Conservation (phyloP, 1,140 invertebrate species). For the Sarcophaga bullata region DNA sequence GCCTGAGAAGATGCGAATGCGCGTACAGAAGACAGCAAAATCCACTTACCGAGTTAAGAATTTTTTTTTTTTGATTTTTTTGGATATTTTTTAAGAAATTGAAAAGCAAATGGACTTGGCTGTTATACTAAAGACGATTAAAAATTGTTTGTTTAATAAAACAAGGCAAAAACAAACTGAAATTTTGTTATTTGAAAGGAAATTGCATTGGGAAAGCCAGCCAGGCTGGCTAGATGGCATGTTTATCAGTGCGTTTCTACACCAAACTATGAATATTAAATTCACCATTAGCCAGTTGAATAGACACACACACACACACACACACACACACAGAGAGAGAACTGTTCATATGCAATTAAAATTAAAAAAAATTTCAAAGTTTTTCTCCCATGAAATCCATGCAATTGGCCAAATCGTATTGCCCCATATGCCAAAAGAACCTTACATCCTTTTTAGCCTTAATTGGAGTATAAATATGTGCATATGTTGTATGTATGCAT, state of each 20-base stretch:
- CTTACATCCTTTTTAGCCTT: background rate
- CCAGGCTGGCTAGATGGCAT: too few relatives aligned
- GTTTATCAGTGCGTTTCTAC: background rate
- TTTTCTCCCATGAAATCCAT: too few relatives aligned
- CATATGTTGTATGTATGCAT: background rate
- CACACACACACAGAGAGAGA: background rate
- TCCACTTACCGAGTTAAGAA: background rate
- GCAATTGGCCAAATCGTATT: background rate
- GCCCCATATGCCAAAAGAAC: background rate
- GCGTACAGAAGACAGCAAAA: background rate
- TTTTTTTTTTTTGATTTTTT: too few relatives aligned
- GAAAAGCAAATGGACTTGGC: background rate
- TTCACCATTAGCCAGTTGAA: constrained; percentile 28
- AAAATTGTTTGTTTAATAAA: background rate
- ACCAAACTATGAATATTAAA: constrained; percentile 33
- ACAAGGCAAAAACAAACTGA: background rate
- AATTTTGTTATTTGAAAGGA: constrained; percentile 6
- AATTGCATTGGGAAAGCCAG: constrained; percentile 34
- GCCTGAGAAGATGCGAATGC: background rate
- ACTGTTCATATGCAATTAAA: background rate
- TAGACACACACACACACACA: background rate
- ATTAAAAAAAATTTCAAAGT: background rate
- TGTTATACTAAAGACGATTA: background rate
- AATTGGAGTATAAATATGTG: background rate
- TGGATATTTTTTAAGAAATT: background rate